Percentiles rank a stretch among this genome's conserved stretches.
phyloP scores from a whole-genome alignment of 2,888 invertebrate genomes.

The Yponomeuta sedellus region DNA sequence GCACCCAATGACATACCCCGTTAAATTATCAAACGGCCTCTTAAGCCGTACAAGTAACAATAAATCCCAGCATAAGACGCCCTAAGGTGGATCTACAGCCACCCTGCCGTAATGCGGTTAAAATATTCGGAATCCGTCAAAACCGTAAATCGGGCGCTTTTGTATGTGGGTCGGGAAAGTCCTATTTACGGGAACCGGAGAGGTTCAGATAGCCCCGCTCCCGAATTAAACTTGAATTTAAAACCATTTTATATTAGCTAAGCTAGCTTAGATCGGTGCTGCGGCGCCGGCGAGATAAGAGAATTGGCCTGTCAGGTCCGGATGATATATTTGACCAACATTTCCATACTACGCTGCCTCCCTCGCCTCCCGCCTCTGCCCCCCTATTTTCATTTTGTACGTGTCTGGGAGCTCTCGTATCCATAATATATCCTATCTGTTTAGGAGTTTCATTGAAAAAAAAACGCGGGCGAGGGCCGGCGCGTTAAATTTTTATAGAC shows the following conservation, averaged over 20 bases:
- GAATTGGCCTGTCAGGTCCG: constrained; percentile 93
- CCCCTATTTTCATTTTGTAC: constrained; percentile 75
- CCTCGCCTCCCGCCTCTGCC: constrained; percentile 43
- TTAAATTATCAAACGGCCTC: constrained; percentile 8
- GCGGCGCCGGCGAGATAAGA: constrained; percentile 83
- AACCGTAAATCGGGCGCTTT: constrained; percentile 70
- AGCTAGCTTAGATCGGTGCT: constrained; percentile 75
- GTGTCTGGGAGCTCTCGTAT: constrained; percentile 69
- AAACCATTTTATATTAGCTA: constrained; percentile 78
- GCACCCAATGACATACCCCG: not conserved
- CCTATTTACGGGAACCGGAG: constrained; percentile 58
- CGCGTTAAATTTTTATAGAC: constrained; percentile 61
- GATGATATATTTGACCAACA: constrained; percentile 94
- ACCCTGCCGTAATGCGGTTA: constrained; percentile 45
- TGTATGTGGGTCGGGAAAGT: constrained; percentile 53
- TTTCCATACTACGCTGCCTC: constrained; percentile 80
- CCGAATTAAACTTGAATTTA: constrained; percentile 75
- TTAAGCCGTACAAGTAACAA: not conserved
- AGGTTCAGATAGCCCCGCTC: constrained; percentile 61
- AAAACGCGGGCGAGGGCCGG: constrained; percentile 54
- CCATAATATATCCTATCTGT: constrained; percentile 71
- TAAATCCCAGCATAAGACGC: constrained; percentile 9
- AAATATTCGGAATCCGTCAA: constrained; percentile 71
- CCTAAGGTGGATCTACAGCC: constrained; percentile 13
- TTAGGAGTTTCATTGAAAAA: constrained; percentile 68